Base-by-base conservation (phyloP, 2,888 invertebrate species). In the Pyrrhosoma nymphula region DNA sequence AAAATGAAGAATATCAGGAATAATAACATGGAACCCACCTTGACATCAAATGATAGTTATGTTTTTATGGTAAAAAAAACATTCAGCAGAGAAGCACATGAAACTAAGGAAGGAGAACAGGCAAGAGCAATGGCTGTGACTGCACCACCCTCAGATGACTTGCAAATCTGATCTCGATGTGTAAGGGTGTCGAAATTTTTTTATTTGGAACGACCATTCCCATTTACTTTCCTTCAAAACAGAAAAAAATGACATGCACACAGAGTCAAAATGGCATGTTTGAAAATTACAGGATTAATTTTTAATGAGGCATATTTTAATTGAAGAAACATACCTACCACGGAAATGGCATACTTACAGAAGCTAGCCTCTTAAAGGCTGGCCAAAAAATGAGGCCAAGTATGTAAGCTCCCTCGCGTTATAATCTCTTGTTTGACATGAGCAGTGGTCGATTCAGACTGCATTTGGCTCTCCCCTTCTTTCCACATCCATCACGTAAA, bases 271-370 rank as follows among this genome's bases (percentile, higher is more conserved):
- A 75, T 93, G 93, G 69, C 69, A 93, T 93, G 93, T 93, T 93
- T 93, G 93, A 75, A 93, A 63, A 47, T 93, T 75, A 47, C 47
- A 69, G 91, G 93, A 93, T 69, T 93, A 93, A 23, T 35, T 82
- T 63, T 93, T 75, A 93, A 69, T 93, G 93, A 93, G 63, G 93
- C 39, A 93, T n/a, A 26, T 93, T 93, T 75, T 69, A 93, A 93
- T 93, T 93, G 93, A 93, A 63, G 93, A 93, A 93, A 93, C 69
- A 93, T 93, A 93, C 93, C 93, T 93, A 93, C 93, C 93, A 93
- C 93, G 63, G 93, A 93, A 93, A 93, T 69, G n/a, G 63, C 63
- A 93, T 93, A 93, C 93, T 93, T 93, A 93, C 93, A 69, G 93
- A 93, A 93, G 93, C 93, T 93, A 93, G 93, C 93, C 93, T 75